These are phyloP conservation scores for Progne subis DNA, from an alignment of 2,113 vertebrate genomes.

Conservation along the genomic window DNA sequence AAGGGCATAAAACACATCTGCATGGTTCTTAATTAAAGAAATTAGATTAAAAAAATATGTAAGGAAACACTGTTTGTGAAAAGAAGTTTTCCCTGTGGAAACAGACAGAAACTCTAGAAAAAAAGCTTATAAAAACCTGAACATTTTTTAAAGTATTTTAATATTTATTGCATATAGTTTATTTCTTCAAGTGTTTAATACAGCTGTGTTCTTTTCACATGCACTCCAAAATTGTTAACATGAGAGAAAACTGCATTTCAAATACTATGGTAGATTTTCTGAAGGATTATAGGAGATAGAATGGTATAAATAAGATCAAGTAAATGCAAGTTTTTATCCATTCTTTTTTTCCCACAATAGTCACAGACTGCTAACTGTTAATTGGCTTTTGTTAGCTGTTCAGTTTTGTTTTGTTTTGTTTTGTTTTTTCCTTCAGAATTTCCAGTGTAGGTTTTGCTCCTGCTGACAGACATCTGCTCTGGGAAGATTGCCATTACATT, in stretches of 20 bases:
- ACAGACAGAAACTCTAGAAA: neutral
- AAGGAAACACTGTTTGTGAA: neutral
- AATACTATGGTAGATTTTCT: neutral
- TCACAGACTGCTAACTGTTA: neutral
- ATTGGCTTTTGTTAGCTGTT: neutral
- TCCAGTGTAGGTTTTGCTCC: neutral
- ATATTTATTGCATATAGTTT: neutral
- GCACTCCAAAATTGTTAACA: neutral
- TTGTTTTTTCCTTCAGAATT: neutral
- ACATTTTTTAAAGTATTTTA: neutral
- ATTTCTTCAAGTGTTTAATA: neutral
- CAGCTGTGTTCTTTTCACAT: neutral
- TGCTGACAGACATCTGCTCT: neutral
- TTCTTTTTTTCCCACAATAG: neutral
- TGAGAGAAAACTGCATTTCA: neutral
- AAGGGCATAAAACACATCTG: neutral
- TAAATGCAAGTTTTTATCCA: fast-evolving
- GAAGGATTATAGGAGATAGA: neutral
- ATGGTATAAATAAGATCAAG: neutral
- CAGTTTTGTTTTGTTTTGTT: neutral
- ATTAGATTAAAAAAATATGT: neutral
- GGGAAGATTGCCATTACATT: neutral
- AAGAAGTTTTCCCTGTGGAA: neutral
- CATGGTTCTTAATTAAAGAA: neutral
- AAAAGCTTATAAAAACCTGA: neutral